Conservation (phyloP, 2,113 vertebrate species). For the Anguilla rostrata region DNA sequence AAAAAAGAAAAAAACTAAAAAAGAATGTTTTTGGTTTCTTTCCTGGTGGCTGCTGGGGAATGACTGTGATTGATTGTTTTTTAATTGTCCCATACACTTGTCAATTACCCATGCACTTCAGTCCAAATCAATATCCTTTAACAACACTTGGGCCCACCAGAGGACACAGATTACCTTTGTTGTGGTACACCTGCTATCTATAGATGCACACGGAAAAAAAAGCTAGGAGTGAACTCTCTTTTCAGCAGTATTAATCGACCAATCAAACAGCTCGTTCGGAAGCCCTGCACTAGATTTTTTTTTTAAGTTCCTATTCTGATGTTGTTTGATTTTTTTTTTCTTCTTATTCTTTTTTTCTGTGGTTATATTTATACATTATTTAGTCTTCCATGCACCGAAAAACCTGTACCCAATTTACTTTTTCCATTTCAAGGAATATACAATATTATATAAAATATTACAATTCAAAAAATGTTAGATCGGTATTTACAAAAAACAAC, state of each 20-base stretch:
- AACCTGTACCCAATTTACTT: slow-evolving; percentile 67
- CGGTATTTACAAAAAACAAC: slow-evolving; percentile 59
- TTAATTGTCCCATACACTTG: too few species aligned
- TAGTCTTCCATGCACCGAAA: slow-evolving; percentile 77
- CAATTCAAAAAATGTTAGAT: slow-evolving; percentile 59
- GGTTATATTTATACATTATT: slow-evolving; percentile 61
- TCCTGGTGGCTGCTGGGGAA: not conserved
- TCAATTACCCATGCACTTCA: slow-evolving; percentile 46
- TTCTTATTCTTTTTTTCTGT: slow-evolving; percentile 60
- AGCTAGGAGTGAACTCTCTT: not conserved
- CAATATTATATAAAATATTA: slow-evolving; percentile 63
- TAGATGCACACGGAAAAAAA: slow-evolving; percentile 4
- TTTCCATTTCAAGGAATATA: slow-evolving; percentile 67
- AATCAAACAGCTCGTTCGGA: slow-evolving; percentile 13
- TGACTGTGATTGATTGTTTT: not conserved
- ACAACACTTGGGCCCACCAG: not conserved
- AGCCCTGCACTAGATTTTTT: slow-evolving; percentile 44
- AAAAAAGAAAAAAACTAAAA: slow-evolving; percentile 16
- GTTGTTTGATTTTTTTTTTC: slow-evolving; percentile 55
- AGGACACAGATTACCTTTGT: not conserved
- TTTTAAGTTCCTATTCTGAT: slow-evolving; percentile 28
- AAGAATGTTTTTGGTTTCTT: slow-evolving; percentile 45
- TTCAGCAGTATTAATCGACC: slow-evolving; percentile 23
- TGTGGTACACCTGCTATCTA: not conserved
- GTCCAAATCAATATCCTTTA: slow-evolving; percentile 42